Evolutionary conservation across 2,888 invertebrate species (phyloP).

Genomic region (Tipula unca): DNA sequence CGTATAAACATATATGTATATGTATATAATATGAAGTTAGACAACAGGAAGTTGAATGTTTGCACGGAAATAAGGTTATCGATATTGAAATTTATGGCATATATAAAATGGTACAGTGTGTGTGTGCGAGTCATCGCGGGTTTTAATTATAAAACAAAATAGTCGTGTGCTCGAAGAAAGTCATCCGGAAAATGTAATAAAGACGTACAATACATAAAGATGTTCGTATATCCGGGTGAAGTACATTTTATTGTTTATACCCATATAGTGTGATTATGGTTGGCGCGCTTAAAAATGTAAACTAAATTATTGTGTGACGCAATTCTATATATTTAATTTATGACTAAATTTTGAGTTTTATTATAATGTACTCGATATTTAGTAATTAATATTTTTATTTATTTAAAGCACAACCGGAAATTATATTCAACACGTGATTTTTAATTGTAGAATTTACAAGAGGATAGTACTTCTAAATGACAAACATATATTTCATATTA

Average conservation of each 20-base stretch:
- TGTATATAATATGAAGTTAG: neutral
- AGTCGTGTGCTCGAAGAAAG: neutral
- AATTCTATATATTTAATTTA: neutral
- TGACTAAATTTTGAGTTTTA: neutral
- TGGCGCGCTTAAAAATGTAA: neutral
- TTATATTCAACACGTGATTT: neutral
- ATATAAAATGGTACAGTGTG: neutral
- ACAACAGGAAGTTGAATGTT: neutral
- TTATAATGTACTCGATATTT: neutral
- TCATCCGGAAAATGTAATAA: neutral
- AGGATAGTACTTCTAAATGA: no score
- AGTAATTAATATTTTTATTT: neutral
- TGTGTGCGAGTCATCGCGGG: neutral
- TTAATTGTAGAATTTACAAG: no score
- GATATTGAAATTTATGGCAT: neutral
- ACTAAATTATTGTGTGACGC: neutral
- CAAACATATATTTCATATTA: no score
- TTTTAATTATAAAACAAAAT: neutral
- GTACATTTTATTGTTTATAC: neutral
- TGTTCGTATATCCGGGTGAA: neutral
- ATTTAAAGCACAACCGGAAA: neutral
- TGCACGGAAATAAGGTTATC: neutral
- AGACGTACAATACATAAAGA: neutral
- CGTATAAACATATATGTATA: no score
- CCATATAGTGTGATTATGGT: neutral